phyloP scores from a whole-genome alignment of 2,797 vertebrate species.

The Ctenopoma kingsleyae region DNA sequence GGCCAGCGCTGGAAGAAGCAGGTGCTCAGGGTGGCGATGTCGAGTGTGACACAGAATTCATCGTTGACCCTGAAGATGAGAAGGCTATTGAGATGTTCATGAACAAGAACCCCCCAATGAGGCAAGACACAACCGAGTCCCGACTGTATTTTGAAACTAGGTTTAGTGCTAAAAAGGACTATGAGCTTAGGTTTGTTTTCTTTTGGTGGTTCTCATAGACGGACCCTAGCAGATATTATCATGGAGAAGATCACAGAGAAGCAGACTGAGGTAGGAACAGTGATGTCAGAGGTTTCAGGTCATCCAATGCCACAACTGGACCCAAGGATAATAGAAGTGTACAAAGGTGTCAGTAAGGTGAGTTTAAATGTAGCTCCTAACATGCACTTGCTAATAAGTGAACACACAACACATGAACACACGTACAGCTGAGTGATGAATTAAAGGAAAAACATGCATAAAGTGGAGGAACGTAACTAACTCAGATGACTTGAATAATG shows the following conservation, averaged over 20 bases:
- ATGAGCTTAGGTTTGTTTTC: not conserved
- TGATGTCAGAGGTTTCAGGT: conserved; percentile 93
- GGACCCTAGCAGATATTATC: conserved; percentile 95
- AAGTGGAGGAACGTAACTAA: not conserved
- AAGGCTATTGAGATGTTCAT: conserved; percentile 96
- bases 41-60: conserved; percentile 79
- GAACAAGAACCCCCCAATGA: conserved; percentile 94
- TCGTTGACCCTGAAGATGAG: conserved; percentile 91
- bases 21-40: conserved; percentile 62
- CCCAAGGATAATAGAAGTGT: conserved; percentile 92
- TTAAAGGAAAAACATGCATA: not conserved
- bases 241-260: conserved; percentile 99
- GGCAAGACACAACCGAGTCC: conserved; percentile 74
- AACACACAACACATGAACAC: not conserved
- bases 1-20: conserved; percentile 89
- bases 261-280: conserved; percentile 94
- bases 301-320: conserved; percentile 91
- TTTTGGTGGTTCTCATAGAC: conserved; percentile 74
- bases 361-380: conserved; percentile 24
- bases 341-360: conserved; percentile 94
- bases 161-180: not conserved
- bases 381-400: not conserved
- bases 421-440: not conserved
- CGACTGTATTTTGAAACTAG: not conserved
- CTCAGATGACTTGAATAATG: not conserved